Evolutionary conservation across 2,888 invertebrate genomes (phyloP).

Genomic region (Meteorus colon): DNA sequence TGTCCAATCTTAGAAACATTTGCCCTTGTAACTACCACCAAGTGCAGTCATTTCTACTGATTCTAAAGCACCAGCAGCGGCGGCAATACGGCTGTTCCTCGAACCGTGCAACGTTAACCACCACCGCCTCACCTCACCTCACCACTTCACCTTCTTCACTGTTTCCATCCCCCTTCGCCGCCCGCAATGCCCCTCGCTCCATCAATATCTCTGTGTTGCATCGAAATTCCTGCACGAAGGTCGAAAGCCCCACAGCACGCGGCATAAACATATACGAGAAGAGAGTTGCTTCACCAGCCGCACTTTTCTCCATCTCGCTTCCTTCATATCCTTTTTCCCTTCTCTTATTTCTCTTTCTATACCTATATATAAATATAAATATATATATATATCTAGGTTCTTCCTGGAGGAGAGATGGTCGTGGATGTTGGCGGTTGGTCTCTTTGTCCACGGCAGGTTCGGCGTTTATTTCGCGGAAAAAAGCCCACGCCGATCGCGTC

Average conservation of each 20-base stretch:
- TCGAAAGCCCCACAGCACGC: conserved; percentile 43
- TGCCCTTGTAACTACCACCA: conserved; percentile 17
- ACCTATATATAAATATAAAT: neutral
- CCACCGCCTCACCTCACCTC: conserved; percentile 9
- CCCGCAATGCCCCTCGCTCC: conserved; percentile 28
- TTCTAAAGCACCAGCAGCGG: conserved; percentile 26
- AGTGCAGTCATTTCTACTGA: conserved; percentile 19
- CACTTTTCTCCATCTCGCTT: neutral
- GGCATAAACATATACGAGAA: conserved; percentile 34
- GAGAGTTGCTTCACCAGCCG: neutral
- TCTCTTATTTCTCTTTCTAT: neutral
- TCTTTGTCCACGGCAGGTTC: conserved; percentile 41
- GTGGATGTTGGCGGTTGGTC: conserved; percentile 41
- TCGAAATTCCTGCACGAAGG: conserved; percentile 56
- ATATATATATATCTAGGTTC: neutral
- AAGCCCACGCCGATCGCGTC: conserved; percentile 37
- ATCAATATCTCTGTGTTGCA: conserved; percentile 50
- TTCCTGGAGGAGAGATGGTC: conserved; percentile 41
- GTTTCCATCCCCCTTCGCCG: neutral
- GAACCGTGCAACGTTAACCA: conserved; percentile 51
- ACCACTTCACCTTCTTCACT: conserved; percentile 27
- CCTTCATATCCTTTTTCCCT: neutral
- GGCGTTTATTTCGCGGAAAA: conserved; percentile 42
- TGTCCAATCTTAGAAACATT: conserved; percentile 6
- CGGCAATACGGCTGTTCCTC: conserved; percentile 27